Percentiles rank a stretch among this genome's conserved stretches.
Evolutionary conservation across 2,113 vertebrate species (phyloP).

Genomic region (Sisor rabdophorus): DNA sequence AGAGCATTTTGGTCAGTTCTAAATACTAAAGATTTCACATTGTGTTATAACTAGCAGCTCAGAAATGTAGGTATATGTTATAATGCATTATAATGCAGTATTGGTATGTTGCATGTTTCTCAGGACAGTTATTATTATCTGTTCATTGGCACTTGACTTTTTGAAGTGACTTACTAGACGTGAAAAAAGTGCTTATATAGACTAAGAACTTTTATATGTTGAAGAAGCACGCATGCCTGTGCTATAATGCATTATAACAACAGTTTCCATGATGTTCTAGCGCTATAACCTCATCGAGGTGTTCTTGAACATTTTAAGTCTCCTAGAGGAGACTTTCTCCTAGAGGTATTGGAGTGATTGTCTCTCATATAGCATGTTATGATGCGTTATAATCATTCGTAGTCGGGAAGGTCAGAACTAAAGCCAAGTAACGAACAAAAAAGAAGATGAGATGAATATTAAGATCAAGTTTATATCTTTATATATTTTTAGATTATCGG

Average conservation of each 20-base stretch:
- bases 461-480: no score
- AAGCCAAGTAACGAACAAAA: neutral
- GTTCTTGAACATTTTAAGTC: no score
- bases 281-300: no score
- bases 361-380: neutral
- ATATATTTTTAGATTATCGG: no score
- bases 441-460: neutral
- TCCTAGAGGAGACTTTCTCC: no score
- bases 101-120: neutral
- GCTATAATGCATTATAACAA: neutral
- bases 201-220: no score
- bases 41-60: neutral
- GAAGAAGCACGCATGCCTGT: no score
- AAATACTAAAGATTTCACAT: neutral
- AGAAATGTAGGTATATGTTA: neutral
- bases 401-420: neutral
- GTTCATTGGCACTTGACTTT: neutral
- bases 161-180: neutral
- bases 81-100: neutral
- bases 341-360: neutral
- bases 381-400: neutral
- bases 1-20: neutral
- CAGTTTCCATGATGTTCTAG: neutral
- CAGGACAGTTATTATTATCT: neutral
- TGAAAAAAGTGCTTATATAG: neutral